phyloP scores from a whole-genome alignment of 2,888 invertebrate species.

The Odontocerum albicorne region DNA sequence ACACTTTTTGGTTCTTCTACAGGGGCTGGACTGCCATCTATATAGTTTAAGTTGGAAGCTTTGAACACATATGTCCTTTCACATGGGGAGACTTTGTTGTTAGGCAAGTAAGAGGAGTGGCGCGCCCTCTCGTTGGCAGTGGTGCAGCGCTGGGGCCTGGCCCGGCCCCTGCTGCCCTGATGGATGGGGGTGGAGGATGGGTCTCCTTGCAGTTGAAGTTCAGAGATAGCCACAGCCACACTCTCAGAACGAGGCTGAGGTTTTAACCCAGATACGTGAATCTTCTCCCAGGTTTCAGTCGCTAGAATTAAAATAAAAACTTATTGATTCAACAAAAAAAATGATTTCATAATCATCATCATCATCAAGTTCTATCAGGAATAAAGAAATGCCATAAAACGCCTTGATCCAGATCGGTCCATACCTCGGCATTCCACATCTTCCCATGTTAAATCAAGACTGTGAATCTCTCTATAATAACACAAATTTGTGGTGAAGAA shows the following conservation, averaged over 20 bases:
- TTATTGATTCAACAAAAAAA: too few species aligned
- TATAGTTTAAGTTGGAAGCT: constrained; percentile 49
- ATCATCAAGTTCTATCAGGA: too few species aligned
- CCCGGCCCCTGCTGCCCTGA: constrained; percentile 38
- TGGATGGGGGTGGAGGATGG: constrained; percentile 37
- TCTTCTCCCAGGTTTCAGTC: constrained; percentile 75
- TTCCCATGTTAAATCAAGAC: too few species aligned
- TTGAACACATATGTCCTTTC: constrained; percentile 51
- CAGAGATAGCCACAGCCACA: constrained; percentile 66
- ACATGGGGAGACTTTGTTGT: constrained; percentile 48
- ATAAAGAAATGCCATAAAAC: too few species aligned
- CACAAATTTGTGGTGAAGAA: too few species aligned
- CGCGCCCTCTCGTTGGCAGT: constrained; percentile 40
- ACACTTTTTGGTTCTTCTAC: constrained; percentile 30
- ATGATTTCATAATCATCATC: too few species aligned
- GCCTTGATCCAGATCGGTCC: too few species aligned
- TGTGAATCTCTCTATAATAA: too few species aligned
- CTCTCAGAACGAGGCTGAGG: constrained; percentile 72
- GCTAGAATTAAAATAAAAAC: constrained; percentile 49
- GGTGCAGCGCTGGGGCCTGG: constrained; percentile 19
- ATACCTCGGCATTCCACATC: too few species aligned
- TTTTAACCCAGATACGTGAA: constrained; percentile 60
- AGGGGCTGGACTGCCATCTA: constrained; percentile 43
- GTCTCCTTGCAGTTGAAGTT: constrained; percentile 49
- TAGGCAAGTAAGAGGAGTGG: constrained; percentile 48